phyloP scores from a whole-genome alignment of 2,797 vertebrate species.

The Neoniphon sammara region DNA sequence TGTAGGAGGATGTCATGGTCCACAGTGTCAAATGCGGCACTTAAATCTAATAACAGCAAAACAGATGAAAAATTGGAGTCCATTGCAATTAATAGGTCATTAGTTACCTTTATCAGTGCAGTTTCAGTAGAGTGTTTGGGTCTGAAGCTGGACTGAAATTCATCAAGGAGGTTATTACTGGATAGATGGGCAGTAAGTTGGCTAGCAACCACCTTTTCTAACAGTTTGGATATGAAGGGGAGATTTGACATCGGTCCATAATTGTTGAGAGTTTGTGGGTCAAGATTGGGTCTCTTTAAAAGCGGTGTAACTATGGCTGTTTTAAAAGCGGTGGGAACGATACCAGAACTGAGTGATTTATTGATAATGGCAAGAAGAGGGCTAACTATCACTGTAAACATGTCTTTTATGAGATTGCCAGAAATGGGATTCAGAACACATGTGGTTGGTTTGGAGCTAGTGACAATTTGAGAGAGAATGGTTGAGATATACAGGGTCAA shows the following conservation, averaged over 20 bases:
- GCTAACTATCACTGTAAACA: not conserved
- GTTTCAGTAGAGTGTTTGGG: not conserved
- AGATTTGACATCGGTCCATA: not conserved
- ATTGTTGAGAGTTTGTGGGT: not conserved
- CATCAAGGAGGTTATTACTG: not conserved
- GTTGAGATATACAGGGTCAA: too few relatives aligned
- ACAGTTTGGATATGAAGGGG: constrained; percentile 4
- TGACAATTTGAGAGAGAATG: not conserved
- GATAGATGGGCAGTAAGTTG: not conserved
- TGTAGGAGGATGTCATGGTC: not conserved
- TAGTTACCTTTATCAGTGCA: not conserved
- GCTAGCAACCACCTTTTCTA: not conserved
- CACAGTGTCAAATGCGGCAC: not conserved
- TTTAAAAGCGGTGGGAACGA: not conserved
- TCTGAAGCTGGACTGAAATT: not conserved
- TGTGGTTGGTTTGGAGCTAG: not conserved
- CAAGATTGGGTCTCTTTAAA: not conserved
- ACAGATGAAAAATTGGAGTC: not conserved
- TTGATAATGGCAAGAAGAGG: not conserved
- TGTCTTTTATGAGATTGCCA: not conserved
- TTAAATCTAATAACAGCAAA: not conserved
- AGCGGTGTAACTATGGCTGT: not conserved
- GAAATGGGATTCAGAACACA: not conserved
- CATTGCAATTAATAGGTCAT: not conserved
- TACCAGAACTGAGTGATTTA: not conserved